These are phyloP conservation scores for Sthenelais limicola DNA, from an alignment of 2,888 invertebrate genomes.

Conservation along the genomic window DNA sequence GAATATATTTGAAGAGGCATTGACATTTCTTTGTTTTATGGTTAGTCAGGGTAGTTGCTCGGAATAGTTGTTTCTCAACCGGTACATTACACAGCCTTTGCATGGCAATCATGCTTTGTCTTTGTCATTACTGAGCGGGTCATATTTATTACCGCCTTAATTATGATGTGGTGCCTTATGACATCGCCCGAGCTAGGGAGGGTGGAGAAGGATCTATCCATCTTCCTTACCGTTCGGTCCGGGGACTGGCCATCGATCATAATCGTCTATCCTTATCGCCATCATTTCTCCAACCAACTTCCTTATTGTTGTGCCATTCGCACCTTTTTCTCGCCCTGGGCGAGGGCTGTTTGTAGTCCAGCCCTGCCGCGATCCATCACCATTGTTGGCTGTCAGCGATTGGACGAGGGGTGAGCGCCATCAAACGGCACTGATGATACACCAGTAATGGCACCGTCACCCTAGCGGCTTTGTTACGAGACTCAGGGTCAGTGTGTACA, in stretches of 20 bases:
- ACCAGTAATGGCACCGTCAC: constrained; percentile 25
- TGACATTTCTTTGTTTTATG: too few relatives aligned
- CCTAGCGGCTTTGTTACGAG: too few relatives aligned
- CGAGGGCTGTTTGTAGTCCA: constrained; percentile 14
- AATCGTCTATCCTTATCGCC: background rate
- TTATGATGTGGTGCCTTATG: constrained; percentile 26
- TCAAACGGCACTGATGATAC: constrained; percentile 27
- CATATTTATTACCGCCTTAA: constrained; percentile 12
- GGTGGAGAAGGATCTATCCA: background rate
- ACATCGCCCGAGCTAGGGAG: constrained; percentile 14
- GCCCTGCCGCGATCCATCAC: constrained; percentile 20
- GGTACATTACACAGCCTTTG: too few relatives aligned
- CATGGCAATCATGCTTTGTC: too few relatives aligned
- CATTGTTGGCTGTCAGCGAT: constrained; percentile 12
- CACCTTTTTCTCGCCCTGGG: constrained; percentile 12
- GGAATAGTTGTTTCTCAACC: too few relatives aligned
- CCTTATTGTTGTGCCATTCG: background rate
- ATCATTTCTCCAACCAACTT: background rate
- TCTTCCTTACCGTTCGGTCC: constrained; percentile 3
- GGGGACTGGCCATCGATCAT: constrained; percentile 19
- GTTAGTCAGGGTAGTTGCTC: too few relatives aligned
- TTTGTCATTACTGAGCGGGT: constrained; percentile 22
- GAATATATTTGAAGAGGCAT: too few relatives aligned
- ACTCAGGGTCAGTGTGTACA: too few relatives aligned
- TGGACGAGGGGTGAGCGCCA: constrained; percentile 22